Base-by-base conservation (phyloP, 2,113 vertebrate species). In the Pungitius pungitius region DNA sequence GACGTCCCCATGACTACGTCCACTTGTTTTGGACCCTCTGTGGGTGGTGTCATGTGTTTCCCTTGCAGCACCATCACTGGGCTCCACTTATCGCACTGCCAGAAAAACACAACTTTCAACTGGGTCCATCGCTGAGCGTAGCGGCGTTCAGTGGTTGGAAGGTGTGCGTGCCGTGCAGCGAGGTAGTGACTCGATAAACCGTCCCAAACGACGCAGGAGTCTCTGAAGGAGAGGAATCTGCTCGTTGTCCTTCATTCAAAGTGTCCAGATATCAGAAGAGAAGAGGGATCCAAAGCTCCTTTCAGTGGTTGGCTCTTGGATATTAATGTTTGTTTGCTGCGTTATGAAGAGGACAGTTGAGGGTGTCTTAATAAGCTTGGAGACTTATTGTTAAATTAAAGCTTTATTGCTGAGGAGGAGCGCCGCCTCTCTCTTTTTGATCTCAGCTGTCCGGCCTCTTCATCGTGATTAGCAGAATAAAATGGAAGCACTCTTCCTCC, bases 341-440 rank as follows among this genome's bases (percentile, higher is more conserved):
- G n/a, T 66, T 56, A 47, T 77, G 60, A 61, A 63, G 40, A 15
- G 5, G 73, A 83, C 56, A 55, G 43, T 54, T 35, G 56, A 75
- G 70, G 18, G 45, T 35, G 8, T 80, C 43, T 40, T 76, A 69
- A 77, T 78, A 69, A 58, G 24, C 64, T 77, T 10, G 40, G 37
- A 63, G 77, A 72, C 57, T 17, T 58, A 8, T 47, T 77, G 61
- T 54, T 82, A 39, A 79, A 69, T 54, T 3, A 74, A 40, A 0
- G 20, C 40, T 66, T 87, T 40, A 30, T 43, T 66, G 62, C 60
- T 62, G 47, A 30, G 22, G 51, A 40, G 10, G 10, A 26, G 60
- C 40, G 56, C 18, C 3, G 1, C 6, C 26, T 51, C 56, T 58
- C 59, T 59, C 1, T 6, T 65, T 71, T 61, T 79, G 61, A 83